Percentiles rank a stretch among this genome's conserved stretches.
Conservation (phyloP, 2,113 vertebrate genomes). For the Agelaius tricolor region DNA sequence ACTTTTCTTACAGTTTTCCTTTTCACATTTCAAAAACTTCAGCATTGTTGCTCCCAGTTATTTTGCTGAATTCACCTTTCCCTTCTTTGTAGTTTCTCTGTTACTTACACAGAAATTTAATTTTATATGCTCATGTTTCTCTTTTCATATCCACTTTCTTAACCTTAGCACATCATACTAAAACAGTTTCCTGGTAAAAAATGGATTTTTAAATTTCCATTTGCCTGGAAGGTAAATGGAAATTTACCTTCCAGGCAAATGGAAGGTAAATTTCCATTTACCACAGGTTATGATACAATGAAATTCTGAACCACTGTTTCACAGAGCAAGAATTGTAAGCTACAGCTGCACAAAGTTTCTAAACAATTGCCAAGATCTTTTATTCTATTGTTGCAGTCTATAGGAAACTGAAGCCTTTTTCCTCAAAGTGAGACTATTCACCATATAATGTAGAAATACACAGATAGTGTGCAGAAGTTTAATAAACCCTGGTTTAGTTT, state of each 20-base stretch:
- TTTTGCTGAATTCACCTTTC: background rate
- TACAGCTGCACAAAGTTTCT: background rate
- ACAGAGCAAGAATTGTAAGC: background rate
- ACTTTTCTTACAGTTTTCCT: background rate
- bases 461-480: background rate
- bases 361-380: background rate
- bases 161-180: background rate
- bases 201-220: background rate
- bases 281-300: background rate
- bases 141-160: background rate
- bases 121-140: background rate
- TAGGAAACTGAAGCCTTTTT: background rate
- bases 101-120: background rate
- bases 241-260: no score
- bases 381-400: background rate
- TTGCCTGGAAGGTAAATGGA: background rate
- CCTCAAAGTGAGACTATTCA: background rate
- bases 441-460: background rate
- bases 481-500: background rate
- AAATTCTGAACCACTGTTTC: background rate
- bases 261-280: background rate
- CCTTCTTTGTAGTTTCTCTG: background rate
- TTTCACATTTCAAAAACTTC: background rate
- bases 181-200: background rate
- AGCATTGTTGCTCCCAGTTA: background rate